phyloP scores from a whole-genome alignment of 2,797 vertebrate species.

The Helostoma temminkii region DNA sequence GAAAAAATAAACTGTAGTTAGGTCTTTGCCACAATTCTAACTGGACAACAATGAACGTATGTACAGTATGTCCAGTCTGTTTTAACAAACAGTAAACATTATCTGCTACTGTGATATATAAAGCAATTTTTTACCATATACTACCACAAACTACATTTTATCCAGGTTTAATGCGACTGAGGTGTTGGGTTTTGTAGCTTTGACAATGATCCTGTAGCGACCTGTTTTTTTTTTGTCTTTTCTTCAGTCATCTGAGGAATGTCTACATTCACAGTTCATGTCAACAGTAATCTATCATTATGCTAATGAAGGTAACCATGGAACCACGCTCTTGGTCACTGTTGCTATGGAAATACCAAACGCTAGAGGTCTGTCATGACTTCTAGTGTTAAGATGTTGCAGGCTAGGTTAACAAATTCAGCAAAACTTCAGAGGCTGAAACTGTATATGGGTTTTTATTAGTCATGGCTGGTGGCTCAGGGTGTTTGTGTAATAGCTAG shows the following conservation, averaged over 20 bases:
- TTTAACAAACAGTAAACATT: not conserved
- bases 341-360: conserved; percentile 64
- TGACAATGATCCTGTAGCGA: not conserved
- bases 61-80: not conserved
- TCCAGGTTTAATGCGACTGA: conserved; percentile 1
- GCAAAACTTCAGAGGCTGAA: conserved; percentile 4
- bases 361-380: conserved; percentile 22
- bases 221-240: not conserved
- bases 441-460: conserved; percentile 20
- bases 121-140: conserved; percentile 23
- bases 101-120: conserved; percentile 27
- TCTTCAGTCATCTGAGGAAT: conserved; percentile 18
- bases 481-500: not conserved
- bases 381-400: conserved; percentile 23
- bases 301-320: conserved; percentile 48
- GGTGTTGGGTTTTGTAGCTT: conserved; percentile 20
- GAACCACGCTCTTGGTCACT: conserved; percentile 15
- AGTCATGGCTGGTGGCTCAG: not conserved
- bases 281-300: conserved; percentile 23
- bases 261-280: conserved; percentile 48
- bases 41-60: not conserved
- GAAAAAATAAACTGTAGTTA: not conserved
- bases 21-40: not conserved
- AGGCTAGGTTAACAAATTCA: conserved; percentile 16
- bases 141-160: conserved; percentile 8